These are phyloP conservation scores for Aphyosemion australe DNA, from an alignment of 2,113 vertebrate species.

Conservation along the genomic window DNA sequence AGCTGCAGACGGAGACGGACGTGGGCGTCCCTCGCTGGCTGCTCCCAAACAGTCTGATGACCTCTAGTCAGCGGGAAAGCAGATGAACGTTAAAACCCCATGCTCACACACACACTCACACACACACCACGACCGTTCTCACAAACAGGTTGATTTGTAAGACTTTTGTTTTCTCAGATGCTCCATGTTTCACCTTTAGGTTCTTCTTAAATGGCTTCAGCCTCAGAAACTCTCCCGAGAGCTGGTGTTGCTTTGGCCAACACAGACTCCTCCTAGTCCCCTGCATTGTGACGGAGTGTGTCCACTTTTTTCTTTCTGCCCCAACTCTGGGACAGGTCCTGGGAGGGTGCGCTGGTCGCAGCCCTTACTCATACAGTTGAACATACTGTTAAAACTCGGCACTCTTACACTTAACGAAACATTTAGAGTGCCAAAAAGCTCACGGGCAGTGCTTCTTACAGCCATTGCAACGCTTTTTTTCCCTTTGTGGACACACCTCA, in stretches of 20 bases:
- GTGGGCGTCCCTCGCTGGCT: slow-evolving; percentile 38
- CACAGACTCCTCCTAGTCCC: slow-evolving; percentile 5
- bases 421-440: slow-evolving; percentile 35
- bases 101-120: slow-evolving; percentile 27
- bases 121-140: slow-evolving; percentile 13
- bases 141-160: too few relatives aligned
- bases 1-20: slow-evolving; percentile 25
- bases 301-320: neutral
- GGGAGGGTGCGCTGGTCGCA: slow-evolving; percentile 61
- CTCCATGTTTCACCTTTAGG: slow-evolving; percentile 16
- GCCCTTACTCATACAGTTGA: slow-evolving; percentile 25
- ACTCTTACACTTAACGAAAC: slow-evolving; percentile 4
- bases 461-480: neutral
- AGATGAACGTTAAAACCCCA: slow-evolving; percentile 18
- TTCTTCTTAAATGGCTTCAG: slow-evolving; percentile 15
- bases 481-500: slow-evolving; percentile 17
- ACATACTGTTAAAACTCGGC: neutral
- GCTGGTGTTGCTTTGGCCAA: slow-evolving; percentile 28
- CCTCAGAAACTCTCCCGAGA: slow-evolving; percentile 35
- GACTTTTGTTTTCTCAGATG: slow-evolving; percentile 11
- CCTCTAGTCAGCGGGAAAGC: slow-evolving; percentile 78
- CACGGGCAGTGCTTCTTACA: slow-evolving; percentile 18
- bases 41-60: slow-evolving; percentile 78
- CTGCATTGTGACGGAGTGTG: neutral
- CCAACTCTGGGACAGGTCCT: slow-evolving; percentile 26